phyloP scores from a whole-genome alignment of 2,797 vertebrate species.

The Apogon hyalosoma region DNA sequence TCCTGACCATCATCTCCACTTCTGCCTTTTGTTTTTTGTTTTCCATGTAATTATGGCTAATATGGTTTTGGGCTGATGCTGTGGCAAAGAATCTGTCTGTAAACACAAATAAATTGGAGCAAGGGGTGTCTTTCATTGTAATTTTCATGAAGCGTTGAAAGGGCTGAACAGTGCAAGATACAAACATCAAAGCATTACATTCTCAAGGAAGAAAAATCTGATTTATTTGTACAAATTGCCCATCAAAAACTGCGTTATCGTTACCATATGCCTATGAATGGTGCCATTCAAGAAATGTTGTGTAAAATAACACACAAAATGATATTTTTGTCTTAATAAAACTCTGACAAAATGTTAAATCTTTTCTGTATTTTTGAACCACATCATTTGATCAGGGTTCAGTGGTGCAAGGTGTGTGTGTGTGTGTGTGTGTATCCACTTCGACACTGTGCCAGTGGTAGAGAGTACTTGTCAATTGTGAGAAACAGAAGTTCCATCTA shows the following conservation, averaged over 20 bases:
- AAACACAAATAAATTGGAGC: constrained; percentile 14
- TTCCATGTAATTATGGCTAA: constrained; percentile 26
- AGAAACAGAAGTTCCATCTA: no score
- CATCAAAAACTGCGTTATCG: constrained; percentile 19
- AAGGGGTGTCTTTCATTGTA: constrained; percentile 27
- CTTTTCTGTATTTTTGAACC: neutral
- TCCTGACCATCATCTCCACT: constrained; percentile 17
- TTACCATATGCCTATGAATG: constrained; percentile 53
- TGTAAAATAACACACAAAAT: constrained; percentile 48
- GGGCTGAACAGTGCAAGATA: constrained; percentile 13
- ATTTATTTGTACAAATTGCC: constrained; percentile 18
- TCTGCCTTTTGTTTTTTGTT: constrained; percentile 5
- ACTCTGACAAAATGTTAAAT: constrained; percentile 43
- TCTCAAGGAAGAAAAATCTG: neutral
- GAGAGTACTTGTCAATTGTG: no score
- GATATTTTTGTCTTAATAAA: constrained; percentile 77
- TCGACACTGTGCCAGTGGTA: neutral
- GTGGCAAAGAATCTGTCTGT: constrained; percentile 13
- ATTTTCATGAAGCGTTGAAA: constrained; percentile 26
- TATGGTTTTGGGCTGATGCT: constrained; percentile 30
- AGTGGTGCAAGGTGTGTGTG: constrained; percentile 3
- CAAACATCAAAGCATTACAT: neutral
- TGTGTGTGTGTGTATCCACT: neutral
- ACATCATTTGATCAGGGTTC: neutral
- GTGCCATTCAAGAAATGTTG: constrained; percentile 59